These are phyloP conservation scores for Balearica regulorum DNA, from an alignment of 2,797 vertebrate species.

Conservation along the genomic window DNA sequence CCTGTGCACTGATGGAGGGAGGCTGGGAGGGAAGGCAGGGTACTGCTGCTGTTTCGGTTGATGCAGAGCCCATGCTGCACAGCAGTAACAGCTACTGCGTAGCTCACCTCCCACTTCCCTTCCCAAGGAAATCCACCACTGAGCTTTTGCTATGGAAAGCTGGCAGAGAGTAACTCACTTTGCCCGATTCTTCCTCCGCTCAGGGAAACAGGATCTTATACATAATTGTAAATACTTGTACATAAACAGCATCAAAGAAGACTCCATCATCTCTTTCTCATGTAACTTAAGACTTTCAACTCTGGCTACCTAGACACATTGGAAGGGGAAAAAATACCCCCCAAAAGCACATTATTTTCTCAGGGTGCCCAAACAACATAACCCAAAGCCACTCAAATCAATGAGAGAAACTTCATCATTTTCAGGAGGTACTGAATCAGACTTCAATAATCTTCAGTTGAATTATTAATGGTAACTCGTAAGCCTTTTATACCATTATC, in stretches of 20 bases:
- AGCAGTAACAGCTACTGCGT: background rate
- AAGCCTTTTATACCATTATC: background rate
- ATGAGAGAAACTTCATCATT: background rate
- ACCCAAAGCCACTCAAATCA: background rate
- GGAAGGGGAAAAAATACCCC: background rate
- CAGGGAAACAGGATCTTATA: background rate
- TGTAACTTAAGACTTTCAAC: background rate
- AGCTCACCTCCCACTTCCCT: background rate
- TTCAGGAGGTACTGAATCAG: background rate
- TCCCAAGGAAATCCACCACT: background rate
- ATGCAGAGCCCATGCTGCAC: background rate
- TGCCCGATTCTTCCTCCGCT: accelerated
- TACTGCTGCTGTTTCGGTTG: background rate
- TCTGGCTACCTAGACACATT: background rate
- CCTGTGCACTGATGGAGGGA: background rate
- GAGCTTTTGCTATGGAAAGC: background rate
- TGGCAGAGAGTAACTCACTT: background rate
- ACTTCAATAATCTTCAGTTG: background rate
- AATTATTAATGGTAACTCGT: constrained; percentile 56
- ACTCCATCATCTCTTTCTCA: background rate
- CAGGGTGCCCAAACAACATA: background rate
- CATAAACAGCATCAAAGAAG: background rate
- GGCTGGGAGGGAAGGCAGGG: background rate
- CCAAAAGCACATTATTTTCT: background rate
- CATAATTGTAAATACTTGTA: background rate